Conservation (phyloP, 2,888 invertebrate species). For the Periphyllus acericola region DNA sequence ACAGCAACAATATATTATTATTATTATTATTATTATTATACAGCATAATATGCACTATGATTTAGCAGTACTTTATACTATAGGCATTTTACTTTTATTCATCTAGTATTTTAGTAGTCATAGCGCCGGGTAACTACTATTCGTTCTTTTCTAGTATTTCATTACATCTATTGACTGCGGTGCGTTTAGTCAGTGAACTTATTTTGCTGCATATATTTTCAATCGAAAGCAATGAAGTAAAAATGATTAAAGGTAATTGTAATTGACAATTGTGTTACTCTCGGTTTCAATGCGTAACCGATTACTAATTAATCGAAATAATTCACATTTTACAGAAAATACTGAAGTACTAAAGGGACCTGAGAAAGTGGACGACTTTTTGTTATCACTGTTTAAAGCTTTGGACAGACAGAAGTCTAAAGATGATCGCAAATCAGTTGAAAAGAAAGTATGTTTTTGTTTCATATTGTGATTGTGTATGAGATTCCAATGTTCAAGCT, state of each 20-base stretch:
- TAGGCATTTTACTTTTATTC: too few species aligned
- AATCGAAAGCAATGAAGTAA: background rate
- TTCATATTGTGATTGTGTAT: background rate
- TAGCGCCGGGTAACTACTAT: too few species aligned
- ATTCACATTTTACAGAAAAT: conserved; percentile 34
- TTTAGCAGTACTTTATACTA: too few species aligned
- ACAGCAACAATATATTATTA: background rate
- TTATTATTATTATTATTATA: too few species aligned
- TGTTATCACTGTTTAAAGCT: conserved; percentile 34
- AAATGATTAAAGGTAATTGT: conserved; percentile 39
- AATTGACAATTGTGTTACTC: background rate
- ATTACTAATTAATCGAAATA: background rate
- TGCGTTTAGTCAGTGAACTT: too few species aligned
- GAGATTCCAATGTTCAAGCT: too few species aligned
- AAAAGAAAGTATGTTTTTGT: conserved; percentile 47
- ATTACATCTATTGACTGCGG: too few species aligned
- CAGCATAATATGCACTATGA: too few species aligned
- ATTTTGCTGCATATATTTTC: background rate
- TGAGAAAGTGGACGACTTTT: conserved; percentile 50
- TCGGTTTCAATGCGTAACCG: background rate
- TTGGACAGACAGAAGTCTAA: conserved; percentile 49
- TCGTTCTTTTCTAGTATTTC: too few species aligned
- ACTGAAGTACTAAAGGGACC: conserved; percentile 16
- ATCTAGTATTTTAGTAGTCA: too few species aligned
- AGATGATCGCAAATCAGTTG: conserved; percentile 50